phyloP scores from a whole-genome alignment of 2,888 invertebrate species.

The Scaptomyza flava region DNA sequence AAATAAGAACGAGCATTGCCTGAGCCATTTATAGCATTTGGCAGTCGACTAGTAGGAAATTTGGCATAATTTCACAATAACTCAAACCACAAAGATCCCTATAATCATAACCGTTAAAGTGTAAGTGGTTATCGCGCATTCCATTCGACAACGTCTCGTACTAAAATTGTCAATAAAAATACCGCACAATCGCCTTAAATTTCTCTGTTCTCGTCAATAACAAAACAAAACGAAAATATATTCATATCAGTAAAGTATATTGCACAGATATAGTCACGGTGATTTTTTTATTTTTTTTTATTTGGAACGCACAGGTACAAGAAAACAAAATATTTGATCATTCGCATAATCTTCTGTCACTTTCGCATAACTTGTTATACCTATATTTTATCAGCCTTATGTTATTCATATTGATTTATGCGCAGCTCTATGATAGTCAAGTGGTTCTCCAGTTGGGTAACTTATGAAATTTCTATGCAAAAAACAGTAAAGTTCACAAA shows the following conservation, averaged over 20 bases:
- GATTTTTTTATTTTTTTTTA: no score
- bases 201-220: slow-evolving; percentile 6
- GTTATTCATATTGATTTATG: not conserved
- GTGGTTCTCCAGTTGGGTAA: slow-evolving; percentile 3
- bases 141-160: not conserved
- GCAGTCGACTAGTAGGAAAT: not conserved
- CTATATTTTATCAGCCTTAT: no score
- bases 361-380: no score
- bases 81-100: not conserved
- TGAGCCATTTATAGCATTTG: not conserved
- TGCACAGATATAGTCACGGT: slow-evolving; percentile 12
- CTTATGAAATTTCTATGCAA: not conserved
- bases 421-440: slow-evolving; percentile 11
- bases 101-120: slow-evolving; percentile 14
- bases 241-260: slow-evolving; percentile 55
- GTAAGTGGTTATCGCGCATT: slow-evolving; percentile 40
- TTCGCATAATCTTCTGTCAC: slow-evolving; percentile 17
- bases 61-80: not conserved
- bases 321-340: slow-evolving; percentile 15
- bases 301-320: slow-evolving; percentile 18
- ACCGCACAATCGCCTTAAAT: slow-evolving; percentile 17
- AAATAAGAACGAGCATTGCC: not conserved
- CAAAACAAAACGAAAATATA: slow-evolving; percentile 61
- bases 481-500: not conserved
- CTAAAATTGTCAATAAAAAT: slow-evolving; percentile 34